A percentile compares a stretch with the other conserved stretches of the same genome.
Conservation (phyloP, 2,888 invertebrate species). For the Myathropa florea region DNA sequence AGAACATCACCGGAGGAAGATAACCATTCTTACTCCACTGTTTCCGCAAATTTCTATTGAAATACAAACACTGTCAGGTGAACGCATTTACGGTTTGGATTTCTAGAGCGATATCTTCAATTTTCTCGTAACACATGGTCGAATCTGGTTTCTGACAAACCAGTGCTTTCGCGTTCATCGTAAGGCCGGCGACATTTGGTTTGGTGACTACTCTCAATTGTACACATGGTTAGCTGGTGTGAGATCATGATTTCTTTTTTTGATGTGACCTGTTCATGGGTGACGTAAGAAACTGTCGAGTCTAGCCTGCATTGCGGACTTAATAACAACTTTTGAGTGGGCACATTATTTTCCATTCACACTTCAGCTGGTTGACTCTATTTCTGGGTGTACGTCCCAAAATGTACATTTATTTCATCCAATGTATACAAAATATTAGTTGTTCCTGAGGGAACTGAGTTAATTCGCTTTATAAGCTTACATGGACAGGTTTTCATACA, state of each 20-base stretch:
- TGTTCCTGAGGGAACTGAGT: too few relatives aligned
- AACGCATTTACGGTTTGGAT: conserved; percentile 6
- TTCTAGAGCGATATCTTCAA: neutral
- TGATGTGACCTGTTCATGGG: neutral
- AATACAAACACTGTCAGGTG: neutral
- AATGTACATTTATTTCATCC: too few relatives aligned
- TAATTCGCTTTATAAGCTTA: too few relatives aligned
- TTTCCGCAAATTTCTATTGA: neutral
- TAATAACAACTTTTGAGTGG: neutral
- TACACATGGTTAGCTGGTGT: neutral
- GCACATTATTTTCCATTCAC: too few relatives aligned
- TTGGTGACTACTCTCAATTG: neutral
- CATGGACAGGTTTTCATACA: too few relatives aligned
- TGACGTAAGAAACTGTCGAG: neutral
- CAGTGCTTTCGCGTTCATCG: neutral
- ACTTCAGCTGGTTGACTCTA: neutral
- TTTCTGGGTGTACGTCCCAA: neutral
- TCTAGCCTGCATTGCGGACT: neutral
- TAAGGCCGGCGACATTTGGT: neutral
- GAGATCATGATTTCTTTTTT: neutral
- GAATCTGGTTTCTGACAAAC: neutral
- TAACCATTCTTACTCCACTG: neutral
- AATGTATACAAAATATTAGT: too few relatives aligned
- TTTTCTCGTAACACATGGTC: conserved; percentile 26
- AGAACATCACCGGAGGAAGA: neutral